A percentile compares a stretch with the other conserved stretches of the same genome.
Conservation (phyloP, 2,113 vertebrate genomes). For the Coptodon rendalli region DNA sequence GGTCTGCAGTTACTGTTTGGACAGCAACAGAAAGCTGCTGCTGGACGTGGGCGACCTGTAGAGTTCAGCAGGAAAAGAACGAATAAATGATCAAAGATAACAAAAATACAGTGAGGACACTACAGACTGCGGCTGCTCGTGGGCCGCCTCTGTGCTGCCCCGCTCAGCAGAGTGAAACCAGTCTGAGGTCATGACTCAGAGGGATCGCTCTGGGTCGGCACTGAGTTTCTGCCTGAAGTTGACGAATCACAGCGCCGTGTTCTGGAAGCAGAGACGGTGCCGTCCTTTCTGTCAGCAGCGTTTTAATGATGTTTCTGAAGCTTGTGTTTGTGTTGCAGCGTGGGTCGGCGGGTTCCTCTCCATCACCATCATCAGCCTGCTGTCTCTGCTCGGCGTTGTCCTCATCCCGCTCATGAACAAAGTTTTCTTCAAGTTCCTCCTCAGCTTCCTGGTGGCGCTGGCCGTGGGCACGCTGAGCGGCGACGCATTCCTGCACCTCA, state of each 20-base stretch:
- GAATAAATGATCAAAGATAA: neutral
- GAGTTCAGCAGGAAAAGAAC: neutral
- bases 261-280: neutral
- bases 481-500: constrained; percentile 93
- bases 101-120: neutral
- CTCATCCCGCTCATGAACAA: constrained; percentile 92
- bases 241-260: fast-evolving
- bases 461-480: constrained; percentile 95
- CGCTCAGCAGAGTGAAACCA: neutral
- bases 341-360: constrained; percentile 93
- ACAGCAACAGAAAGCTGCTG: neutral
- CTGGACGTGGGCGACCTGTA: fast-evolving
- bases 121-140: neutral
- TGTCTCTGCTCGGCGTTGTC: constrained; percentile 87
- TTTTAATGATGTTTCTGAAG: neutral
- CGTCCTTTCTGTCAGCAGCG: fast-evolving
- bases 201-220: neutral
- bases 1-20: fast-evolving
- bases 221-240: neutral
- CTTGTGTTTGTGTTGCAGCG: constrained; percentile 64
- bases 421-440: constrained; percentile 94
- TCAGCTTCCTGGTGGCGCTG: constrained; percentile 94
- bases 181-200: fast-evolving
- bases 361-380: constrained; percentile 91
- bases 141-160: neutral